Base-by-base conservation (phyloP, 2,888 invertebrate genomes). In the Anodontia alba region DNA sequence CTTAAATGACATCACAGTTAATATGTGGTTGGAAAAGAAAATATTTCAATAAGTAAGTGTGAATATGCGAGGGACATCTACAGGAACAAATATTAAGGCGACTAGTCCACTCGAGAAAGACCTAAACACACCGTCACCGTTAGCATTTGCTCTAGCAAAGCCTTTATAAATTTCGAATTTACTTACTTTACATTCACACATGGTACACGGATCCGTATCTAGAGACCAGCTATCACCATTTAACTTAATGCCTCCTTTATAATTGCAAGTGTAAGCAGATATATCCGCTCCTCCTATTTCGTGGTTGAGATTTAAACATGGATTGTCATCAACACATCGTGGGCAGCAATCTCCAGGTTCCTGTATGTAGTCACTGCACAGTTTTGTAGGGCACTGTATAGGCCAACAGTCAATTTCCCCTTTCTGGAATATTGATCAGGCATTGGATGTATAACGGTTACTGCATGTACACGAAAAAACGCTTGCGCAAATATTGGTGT, bases 331-430 rank as follows among this genome's bases (percentile, higher is more conserved):
- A 92, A 96, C 96, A 94, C 96, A 97, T 78, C 96, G 95, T 46
- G 96, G 96, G 94, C 96, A 97, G 95, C 96, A 97, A 95, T 96
- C 96, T 7, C 96, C 96, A 17, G 96, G 95, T 83, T 95, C 95
- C 88, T 96, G 95, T 57, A 96, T 95, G 3, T 96, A 96, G 89
- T 96, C 96, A 81, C 95, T 95, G 93, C 97, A 97, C 74, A 96
- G 95, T 75, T 96, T 95, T 70, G 96, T 96, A 90, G 97, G 97
- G 95, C 98, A 98, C 94, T 97, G 96, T 94, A 97, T 96, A 92
- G 97, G 97, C 97, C 97, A 97, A 94, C 98, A 98, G 95, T 98
- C 98, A 90, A 97, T 96, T 95, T 98, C 97, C 72, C 98, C 98
- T 92, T 97, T 96, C 96, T 97, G 94, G 43, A 62, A 38, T 26